Evolutionary conservation across 35 echinoderm and acorn worm genomes (phyloP), one percentile per base, ranked within the genome.

Genomic region (Heliocidaris erythrogramma): DNA sequence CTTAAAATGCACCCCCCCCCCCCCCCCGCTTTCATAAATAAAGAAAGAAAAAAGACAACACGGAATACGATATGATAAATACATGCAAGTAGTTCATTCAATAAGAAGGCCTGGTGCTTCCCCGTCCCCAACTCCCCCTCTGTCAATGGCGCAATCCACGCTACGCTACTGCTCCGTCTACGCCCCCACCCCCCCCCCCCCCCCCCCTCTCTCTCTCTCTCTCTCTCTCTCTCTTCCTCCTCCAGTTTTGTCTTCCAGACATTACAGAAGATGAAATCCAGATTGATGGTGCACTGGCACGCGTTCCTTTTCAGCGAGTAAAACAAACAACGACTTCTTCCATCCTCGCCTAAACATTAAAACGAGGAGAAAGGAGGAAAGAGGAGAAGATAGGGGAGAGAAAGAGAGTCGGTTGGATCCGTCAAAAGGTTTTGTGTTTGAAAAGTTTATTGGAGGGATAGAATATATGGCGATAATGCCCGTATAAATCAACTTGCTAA

Each of bases 201-300:
- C 35, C 35, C 35, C 52, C 52, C 52, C 52, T 2, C 9, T 10
- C 52, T 10, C 52, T 10, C 52, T 14, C 49, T 0, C 8, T 5
- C 49, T 10, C 65, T 5, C 14, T 21, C 27, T 5, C 65, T 24
- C 65, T 24, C 21, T 24, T 78, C 65, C 65, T 78, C 65, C 27
- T 27, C 21, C 21, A 78, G 18, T 78, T 78, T 78, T 78, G 65
- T 78, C 65, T 78, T 78, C 65, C 65, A 78, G 65, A 78, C 65
- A 24, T 78, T 24, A 24, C 27, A n/a, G 18, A 78, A 78, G 65
- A 78, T 78, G 21, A 78, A 89, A 89, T 89, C 87, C 47, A 89
- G 87, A 89, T 89, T 89, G 87, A 89, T 89, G 87, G 47, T 89
- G 87, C 17, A 47, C 87, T 48, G 87, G 31, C 87, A 89, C 87